These are phyloP conservation scores for Philereme transversata DNA, from an alignment of 2,888 invertebrate genomes.

Conservation along the genomic window DNA sequence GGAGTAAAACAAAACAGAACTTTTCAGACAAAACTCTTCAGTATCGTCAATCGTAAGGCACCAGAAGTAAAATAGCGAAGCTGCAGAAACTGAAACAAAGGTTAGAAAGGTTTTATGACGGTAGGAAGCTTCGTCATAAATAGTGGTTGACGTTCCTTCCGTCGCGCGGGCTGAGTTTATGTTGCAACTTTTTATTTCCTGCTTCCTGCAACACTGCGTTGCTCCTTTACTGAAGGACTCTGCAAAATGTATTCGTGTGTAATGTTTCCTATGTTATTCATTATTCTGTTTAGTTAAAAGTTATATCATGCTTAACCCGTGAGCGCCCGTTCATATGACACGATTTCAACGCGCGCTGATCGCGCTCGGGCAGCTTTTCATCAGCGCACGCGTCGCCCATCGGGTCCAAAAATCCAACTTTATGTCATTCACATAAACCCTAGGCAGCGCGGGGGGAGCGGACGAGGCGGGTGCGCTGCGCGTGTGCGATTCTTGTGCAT, in stretches of 20 bases:
- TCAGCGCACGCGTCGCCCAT: too few relatives aligned
- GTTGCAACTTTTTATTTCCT: conserved; percentile 44
- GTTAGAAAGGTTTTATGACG: conserved; percentile 46
- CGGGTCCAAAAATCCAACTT: too few relatives aligned
- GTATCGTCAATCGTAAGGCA: conserved; percentile 9
- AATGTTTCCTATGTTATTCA: background rate
- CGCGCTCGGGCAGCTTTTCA: too few relatives aligned
- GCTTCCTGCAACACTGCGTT: conserved; percentile 16
- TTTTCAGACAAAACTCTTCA: background rate
- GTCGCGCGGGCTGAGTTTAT: conserved; percentile 55
- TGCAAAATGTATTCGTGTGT: conserved; percentile 10
- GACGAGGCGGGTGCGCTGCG: too few relatives aligned
- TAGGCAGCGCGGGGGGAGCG: too few relatives aligned
- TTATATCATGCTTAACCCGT: too few relatives aligned
- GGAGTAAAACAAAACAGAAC: too few relatives aligned
- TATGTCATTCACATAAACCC: too few relatives aligned
- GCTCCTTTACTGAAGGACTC: conserved; percentile 6
- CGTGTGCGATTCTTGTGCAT: too few relatives aligned
- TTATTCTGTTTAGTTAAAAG: too few relatives aligned
- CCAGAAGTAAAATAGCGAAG: conserved; percentile 37
- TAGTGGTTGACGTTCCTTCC: conserved; percentile 55
- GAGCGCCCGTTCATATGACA: too few relatives aligned
- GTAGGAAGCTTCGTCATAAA: conserved; percentile 64
- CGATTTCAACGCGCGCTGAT: too few relatives aligned
- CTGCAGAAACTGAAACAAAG: conserved; percentile 36